Evolutionary conservation across 2,888 invertebrate species (phyloP), one percentile per base, ranked within the genome.

Genomic region (Rhorus exstirpatorius): DNA sequence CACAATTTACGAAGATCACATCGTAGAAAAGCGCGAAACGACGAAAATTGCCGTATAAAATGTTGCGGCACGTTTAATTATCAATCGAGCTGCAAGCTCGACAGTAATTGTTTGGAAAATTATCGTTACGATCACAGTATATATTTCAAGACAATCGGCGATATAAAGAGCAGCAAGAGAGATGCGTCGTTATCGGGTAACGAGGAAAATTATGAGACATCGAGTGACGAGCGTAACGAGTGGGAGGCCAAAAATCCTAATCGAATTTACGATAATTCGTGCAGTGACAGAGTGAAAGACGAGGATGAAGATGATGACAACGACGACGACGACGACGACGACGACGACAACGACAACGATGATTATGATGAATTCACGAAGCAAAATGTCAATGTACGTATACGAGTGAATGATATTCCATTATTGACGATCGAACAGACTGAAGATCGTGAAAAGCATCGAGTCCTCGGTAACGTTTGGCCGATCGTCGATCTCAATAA

Each of bases 101-200:
- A 92, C 67, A 92, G 87, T 65, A 88, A 83, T 17, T 92, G 92
- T 14, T 78, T 93, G 67, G 92, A 93, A 72, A 88, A 87, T 1
- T 92, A 92, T 75, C 87, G 92, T 24, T 91, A 92, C 78, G 93
- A 93, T 70, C 92, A 92, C 70, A 93, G 93, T 55, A 92, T 93
- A 46, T 93, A 93, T 70, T 93, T 93, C 79, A 92, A 93, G 83
- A 93, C 92, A 0, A 89, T 93, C 26, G 93, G 92, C 1, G 93
- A 93, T 63, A 88, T 92, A 0, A 88, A 85, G 31, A 90, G 83
- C 68, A 86, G 87, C 46, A 88, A 86, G 41, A 87, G 49, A 26
- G 79, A 74, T 6, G 6, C 38, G n/a, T 17, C 38, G 55, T 1
- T 78, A 35, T 81, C 75, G 71, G 51, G 71, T 12, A 51, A 65